These are phyloP conservation scores for Hypomecis atomaria DNA, from an alignment of 2,888 invertebrate genomes.

Conservation along the genomic window DNA sequence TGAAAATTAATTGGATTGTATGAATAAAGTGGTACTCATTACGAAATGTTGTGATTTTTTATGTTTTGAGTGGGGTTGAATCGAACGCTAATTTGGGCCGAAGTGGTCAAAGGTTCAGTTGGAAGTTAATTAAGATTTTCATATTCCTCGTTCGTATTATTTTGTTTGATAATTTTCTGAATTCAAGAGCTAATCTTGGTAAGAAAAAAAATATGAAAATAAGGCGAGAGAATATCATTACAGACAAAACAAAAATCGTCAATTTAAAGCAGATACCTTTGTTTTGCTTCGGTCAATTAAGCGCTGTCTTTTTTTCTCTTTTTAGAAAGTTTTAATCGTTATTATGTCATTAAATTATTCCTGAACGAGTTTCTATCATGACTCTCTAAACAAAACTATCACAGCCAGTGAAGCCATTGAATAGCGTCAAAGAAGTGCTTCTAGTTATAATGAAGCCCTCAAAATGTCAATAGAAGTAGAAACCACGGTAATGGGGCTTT, in stretches of 20 bases:
- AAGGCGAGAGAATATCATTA: no score
- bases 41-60: slow-evolving; percentile 12
- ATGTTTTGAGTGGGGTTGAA: slow-evolving; percentile 3
- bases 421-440: slow-evolving; percentile 32
- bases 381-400: slow-evolving; percentile 32
- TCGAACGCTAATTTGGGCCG: neutral
- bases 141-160: no score
- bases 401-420: slow-evolving; percentile 29
- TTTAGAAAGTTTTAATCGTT: no score
- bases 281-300: no score
- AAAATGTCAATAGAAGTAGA: slow-evolving; percentile 28
- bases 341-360: neutral
- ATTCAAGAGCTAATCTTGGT: no score
- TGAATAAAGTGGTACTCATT: slow-evolving; percentile 33
- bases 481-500: neutral
- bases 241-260: no score
- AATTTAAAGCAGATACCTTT: no score
- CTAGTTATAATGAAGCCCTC: slow-evolving; percentile 42
- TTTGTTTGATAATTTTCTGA: no score
- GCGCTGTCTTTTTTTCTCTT: no score
- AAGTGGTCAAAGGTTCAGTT: neutral
- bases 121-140: neutral
- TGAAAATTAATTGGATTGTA: slow-evolving; percentile 31
- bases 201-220: no score
- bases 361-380: neutral